A percentile compares a stretch with the other conserved stretches of the same genome.
Conservation (phyloP, 2,888 invertebrate species). For the Agrotis exclamationis region DNA sequence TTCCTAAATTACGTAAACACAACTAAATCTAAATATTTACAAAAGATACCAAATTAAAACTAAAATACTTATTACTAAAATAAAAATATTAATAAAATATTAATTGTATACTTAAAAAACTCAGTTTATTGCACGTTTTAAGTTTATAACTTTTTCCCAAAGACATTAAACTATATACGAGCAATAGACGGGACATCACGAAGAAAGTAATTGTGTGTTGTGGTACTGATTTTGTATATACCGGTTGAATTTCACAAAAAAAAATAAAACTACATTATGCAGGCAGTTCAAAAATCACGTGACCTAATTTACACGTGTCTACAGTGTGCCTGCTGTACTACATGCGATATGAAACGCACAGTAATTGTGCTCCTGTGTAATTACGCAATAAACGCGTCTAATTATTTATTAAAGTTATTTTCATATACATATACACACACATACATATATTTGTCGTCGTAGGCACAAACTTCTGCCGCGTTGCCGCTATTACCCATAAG, state of each 20-base stretch:
- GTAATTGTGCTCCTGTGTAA: conserved; percentile 3
- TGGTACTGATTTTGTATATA: neutral
- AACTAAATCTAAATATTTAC: no score
- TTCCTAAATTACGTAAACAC: no score
- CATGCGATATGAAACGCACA: neutral
- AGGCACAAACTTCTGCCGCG: neutral
- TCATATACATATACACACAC: neutral
- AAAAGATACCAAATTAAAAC: no score
- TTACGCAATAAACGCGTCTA: conserved; percentile 31
- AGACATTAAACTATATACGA: no score
- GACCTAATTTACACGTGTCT: neutral
- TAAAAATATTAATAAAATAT: no score
- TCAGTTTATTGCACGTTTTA: no score
- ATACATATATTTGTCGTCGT: neutral
- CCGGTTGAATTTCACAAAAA: neutral
- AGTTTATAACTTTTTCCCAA: no score
- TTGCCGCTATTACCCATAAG: conserved; percentile 38
- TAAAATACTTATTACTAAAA: no score
- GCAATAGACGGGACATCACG: no score
- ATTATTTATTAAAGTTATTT: conserved; percentile 39
- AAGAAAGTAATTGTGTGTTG: no score
- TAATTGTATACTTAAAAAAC: no score
- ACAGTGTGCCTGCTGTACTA: neutral
- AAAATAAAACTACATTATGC: neutral
- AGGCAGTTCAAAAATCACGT: neutral